Evolutionary conservation across 1,140 invertebrate genomes (phyloP).

Genomic region (Oryctes rhinoceros): DNA sequence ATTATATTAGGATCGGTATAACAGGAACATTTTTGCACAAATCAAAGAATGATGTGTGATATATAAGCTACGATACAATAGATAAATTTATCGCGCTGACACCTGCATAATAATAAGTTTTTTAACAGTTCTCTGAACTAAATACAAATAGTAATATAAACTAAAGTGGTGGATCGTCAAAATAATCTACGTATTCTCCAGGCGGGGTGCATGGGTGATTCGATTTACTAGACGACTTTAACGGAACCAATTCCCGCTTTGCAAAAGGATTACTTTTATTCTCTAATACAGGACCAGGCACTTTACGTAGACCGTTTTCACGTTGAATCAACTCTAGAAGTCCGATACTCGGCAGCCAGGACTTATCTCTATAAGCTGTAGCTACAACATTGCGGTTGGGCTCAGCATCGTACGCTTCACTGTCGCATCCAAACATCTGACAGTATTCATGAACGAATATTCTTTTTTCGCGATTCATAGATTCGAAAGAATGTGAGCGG

Average conservation of each 20-base stretch:
- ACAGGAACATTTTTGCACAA: too few relatives aligned
- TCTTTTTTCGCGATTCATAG: constrained; percentile 92
- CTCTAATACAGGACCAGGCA: constrained; percentile 68
- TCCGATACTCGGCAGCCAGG: constrained; percentile 86
- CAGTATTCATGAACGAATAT: constrained; percentile 93
- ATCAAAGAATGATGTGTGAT: too few relatives aligned
- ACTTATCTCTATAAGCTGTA: constrained; percentile 77
- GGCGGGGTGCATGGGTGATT: constrained; percentile 43
- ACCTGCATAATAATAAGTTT: too few relatives aligned
- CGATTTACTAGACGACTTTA: constrained; percentile 14
- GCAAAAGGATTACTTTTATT: constrained; percentile 42
- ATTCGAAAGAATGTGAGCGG: constrained; percentile 85
- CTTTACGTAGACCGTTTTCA: constrained; percentile 79
- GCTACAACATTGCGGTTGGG: constrained; percentile 95
- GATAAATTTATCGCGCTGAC: too few relatives aligned
- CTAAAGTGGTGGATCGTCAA: constrained; percentile 47
- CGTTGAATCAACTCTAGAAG: constrained; percentile 80
- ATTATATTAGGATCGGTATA: too few relatives aligned
- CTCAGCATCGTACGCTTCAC: constrained; percentile 92
- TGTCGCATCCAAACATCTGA: constrained; percentile 93
- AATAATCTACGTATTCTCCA: constrained; percentile 49
- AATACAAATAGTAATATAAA: not conserved
- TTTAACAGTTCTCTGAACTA: too few relatives aligned
- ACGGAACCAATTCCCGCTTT: constrained; percentile 27
- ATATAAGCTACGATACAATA: too few relatives aligned